Evolutionary conservation across 2,888 invertebrate genomes (phyloP).

Genomic region (Eupeodes luniger): DNA sequence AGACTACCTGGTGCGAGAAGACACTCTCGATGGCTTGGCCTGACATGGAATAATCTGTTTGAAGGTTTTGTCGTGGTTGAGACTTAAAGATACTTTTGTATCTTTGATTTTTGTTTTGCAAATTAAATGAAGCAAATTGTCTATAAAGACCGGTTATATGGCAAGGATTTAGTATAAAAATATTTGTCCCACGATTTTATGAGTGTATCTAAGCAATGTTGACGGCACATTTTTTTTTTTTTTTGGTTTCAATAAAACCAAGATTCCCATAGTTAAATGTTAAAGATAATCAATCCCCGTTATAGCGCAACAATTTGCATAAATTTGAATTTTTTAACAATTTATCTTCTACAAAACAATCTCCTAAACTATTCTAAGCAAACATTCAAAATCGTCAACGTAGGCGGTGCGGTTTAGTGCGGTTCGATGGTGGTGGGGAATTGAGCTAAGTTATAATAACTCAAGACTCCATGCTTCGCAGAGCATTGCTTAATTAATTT

Average conservation of each 20-base stretch:
- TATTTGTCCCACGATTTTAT: constrained; percentile 36
- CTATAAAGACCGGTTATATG: constrained; percentile 32
- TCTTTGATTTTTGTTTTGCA: constrained; percentile 1
- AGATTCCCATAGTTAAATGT: constrained; percentile 62
- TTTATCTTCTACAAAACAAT: constrained; percentile 66
- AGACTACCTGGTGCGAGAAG: constrained; percentile 25
- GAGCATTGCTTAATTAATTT: constrained; percentile 76
- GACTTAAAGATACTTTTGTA: constrained; percentile 19
- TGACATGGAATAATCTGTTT: neutral
- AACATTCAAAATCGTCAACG: constrained; percentile 41
- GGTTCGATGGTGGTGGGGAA: neutral
- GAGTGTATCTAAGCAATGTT: constrained; percentile 16
- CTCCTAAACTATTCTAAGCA: constrained; percentile 53
- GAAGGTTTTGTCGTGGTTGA: constrained; percentile 13
- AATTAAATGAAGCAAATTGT: neutral
- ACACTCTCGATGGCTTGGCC: neutral
- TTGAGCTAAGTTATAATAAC: constrained; percentile 32
- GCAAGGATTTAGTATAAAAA: neutral
- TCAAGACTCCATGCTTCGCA: constrained; percentile 62
- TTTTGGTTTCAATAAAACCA: constrained; percentile 16
- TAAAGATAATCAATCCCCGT: constrained; percentile 61
- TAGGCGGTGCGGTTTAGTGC: neutral
- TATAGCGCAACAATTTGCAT: constrained; percentile 57
- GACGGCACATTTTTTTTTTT: neutral
- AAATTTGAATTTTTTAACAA: constrained; percentile 72